Conservation (phyloP, 2,797 vertebrate genomes). For the Parambassis ranga region DNA sequence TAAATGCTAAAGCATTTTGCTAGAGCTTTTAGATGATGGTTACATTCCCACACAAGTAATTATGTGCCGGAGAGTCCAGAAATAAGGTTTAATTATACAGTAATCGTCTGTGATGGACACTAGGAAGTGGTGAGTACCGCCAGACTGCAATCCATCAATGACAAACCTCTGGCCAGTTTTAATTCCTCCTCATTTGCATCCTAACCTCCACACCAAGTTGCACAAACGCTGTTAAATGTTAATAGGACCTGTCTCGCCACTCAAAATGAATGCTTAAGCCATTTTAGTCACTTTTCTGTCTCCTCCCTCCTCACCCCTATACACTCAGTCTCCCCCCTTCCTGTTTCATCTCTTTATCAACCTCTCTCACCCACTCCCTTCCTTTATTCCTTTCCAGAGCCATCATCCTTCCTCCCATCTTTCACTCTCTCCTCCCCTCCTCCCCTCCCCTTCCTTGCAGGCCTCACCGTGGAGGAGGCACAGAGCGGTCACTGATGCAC, state of each 20-base stretch:
- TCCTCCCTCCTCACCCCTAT: background rate
- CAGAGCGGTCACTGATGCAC: slow-evolving; percentile 95
- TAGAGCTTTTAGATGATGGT: slow-evolving; percentile 99
- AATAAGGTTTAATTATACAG: slow-evolving; percentile 99
- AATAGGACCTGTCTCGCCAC: slow-evolving; percentile 99
- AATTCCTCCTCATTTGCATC: slow-evolving; percentile 99
- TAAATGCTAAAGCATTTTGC: slow-evolving; percentile 98
- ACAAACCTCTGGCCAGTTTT: slow-evolving; percentile 99
- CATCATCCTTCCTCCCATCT: slow-evolving; percentile 48
- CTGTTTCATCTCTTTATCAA: slow-evolving; percentile 45
- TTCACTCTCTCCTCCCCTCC: slow-evolving; percentile 21
- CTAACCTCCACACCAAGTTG: slow-evolving; percentile 99
- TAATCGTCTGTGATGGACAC: slow-evolving; percentile 99
- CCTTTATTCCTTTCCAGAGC: slow-evolving; percentile 37
- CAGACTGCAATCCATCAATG: slow-evolving; percentile 99
- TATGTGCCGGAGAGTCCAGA: slow-evolving; percentile 99
- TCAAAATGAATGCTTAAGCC: slow-evolving; percentile 99
- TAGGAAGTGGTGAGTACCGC: slow-evolving; percentile 97
- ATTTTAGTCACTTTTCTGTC: slow-evolving; percentile 88
- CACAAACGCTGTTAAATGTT: slow-evolving; percentile 99
- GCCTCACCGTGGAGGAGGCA: slow-evolving; percentile 86
- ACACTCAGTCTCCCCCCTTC: background rate
- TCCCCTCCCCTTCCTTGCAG: slow-evolving; percentile 21
- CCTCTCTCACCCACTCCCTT: slow-evolving; percentile 40
- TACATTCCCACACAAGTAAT: slow-evolving; percentile 99